Conservation (phyloP, 2,797 vertebrate species). For the Linurgus olivaceus region DNA sequence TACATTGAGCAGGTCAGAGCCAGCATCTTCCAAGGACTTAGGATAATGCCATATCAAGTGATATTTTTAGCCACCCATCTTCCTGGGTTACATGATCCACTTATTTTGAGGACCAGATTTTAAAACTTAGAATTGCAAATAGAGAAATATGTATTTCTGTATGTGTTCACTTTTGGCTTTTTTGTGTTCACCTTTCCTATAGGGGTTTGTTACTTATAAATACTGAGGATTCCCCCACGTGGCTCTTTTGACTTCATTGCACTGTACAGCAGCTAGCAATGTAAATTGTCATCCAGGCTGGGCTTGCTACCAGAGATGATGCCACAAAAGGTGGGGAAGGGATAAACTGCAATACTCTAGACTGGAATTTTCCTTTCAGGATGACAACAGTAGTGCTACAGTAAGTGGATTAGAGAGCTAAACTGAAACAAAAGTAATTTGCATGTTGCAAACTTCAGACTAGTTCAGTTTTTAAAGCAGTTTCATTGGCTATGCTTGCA, state of each 20-base stretch:
- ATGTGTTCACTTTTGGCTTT: not conserved
- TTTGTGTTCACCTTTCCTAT: not conserved
- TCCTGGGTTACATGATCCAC: not conserved
- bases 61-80: not conserved
- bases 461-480: not conserved
- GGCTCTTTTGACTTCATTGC: not conserved
- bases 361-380: not conserved
- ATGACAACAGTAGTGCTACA: not conserved
- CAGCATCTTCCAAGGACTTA: not conserved
- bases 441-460: not conserved
- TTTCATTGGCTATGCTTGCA: not conserved
- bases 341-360: not conserved
- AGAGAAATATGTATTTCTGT: not conserved
- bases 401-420: not conserved
- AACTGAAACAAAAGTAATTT: not conserved
- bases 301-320: not conserved
- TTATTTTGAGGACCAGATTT: not conserved
- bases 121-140: not conserved
- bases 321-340: not conserved
- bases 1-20: not conserved
- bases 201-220: not conserved
- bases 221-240: not conserved
- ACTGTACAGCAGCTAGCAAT: not conserved
- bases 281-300: not conserved
- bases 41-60: accelerated